These are phyloP conservation scores for Eulemur albifrons DNA, from an alignment of 2,797 vertebrate genomes.

Conservation along the genomic window DNA sequence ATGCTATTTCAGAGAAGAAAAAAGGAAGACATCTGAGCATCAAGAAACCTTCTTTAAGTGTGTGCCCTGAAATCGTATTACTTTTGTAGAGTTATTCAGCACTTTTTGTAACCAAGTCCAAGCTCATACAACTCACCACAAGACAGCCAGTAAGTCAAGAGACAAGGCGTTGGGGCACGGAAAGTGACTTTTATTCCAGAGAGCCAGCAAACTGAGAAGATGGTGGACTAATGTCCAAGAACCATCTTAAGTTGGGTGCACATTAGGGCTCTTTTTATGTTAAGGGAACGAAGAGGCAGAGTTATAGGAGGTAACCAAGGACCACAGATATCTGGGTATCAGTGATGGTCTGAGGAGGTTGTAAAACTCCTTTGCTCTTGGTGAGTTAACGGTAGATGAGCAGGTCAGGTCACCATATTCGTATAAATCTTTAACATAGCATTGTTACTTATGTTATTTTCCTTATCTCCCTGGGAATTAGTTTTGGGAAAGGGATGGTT, in stretches of 20 bases:
- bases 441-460: not conserved
- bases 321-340: not conserved
- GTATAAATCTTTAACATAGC: not conserved
- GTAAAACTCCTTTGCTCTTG: not conserved
- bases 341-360: not conserved
- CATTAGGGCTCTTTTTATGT: not conserved
- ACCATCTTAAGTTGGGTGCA: not conserved
- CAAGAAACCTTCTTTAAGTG: not conserved
- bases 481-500: not conserved
- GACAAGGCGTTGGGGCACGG: not conserved
- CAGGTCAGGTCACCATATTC: not conserved
- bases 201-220: not conserved
- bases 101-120: not conserved
- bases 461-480: not conserved
- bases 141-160: not conserved
- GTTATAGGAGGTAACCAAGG: not conserved
- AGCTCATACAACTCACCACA: not conserved
- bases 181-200: not conserved
- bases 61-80: not conserved
- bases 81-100: not conserved
- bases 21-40: slow-evolving; percentile 4
- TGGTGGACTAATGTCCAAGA: not conserved
- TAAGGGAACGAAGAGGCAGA: not conserved
- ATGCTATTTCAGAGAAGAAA: slow-evolving; percentile 22
- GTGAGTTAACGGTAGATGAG: not conserved